Evolutionary conservation across 2,888 invertebrate species (phyloP).

Genomic region (Drosophila prostipennis): DNA sequence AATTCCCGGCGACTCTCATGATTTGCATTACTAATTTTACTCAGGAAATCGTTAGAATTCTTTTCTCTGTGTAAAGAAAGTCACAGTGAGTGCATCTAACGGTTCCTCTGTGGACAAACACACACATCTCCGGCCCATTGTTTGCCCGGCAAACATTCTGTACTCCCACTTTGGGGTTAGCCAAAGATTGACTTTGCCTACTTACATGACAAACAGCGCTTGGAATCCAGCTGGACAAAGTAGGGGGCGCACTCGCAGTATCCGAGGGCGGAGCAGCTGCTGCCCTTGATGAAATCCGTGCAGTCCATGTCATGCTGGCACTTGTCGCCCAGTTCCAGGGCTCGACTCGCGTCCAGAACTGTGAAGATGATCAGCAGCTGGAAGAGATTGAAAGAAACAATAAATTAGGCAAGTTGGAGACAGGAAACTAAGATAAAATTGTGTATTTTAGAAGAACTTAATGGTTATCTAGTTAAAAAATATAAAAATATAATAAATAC

Average conservation of each 20-base stretch:
- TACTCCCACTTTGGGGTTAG: slow-evolving; percentile 53
- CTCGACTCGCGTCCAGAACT: slow-evolving; percentile 47
- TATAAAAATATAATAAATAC: no score
- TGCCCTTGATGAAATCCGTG: slow-evolving; percentile 84
- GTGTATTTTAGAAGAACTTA: no score
- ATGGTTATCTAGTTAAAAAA: no score
- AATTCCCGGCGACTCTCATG: not conserved
- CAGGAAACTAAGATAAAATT: not conserved
- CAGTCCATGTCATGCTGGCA: slow-evolving; percentile 85
- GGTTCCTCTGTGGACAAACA: slow-evolving; percentile 36
- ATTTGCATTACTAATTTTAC: slow-evolving; percentile 21
- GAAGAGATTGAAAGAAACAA: not conserved
- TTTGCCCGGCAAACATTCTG: slow-evolving; percentile 38
- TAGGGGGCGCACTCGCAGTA: slow-evolving; percentile 93
- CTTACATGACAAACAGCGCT: slow-evolving; percentile 94
- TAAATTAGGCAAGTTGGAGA: not conserved
- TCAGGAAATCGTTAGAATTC: slow-evolving; percentile 9
- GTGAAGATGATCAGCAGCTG: slow-evolving; percentile 61
- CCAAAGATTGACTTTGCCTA: slow-evolving; percentile 78
- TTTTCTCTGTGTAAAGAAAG: slow-evolving; percentile 26
- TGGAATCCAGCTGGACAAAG: slow-evolving; percentile 91
- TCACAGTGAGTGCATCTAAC: slow-evolving; percentile 34
- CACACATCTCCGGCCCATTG: slow-evolving; percentile 36
- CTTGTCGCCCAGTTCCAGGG: slow-evolving; percentile 81
- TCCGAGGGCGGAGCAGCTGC: slow-evolving; percentile 85